Evolutionary conservation across 2,113 vertebrate species (phyloP), one percentile per base, ranked within the genome.

Genomic region (Ia io): DNA sequence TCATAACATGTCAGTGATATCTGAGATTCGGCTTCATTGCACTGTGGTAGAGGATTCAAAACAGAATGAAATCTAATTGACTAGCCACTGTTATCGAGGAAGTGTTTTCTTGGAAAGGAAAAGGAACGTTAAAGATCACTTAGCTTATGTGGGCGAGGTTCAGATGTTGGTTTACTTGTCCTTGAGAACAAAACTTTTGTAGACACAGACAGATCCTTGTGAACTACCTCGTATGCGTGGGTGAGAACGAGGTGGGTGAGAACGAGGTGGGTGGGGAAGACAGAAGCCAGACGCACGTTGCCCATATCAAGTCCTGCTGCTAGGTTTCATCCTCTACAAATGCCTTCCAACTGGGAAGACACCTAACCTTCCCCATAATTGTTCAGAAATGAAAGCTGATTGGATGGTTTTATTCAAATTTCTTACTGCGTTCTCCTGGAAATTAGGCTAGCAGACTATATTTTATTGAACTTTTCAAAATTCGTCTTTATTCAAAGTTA

Each of bases 351-450:
- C 22, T 61, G 74, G 67, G 51, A 69, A 84, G 93, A 82, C 53
- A 82, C 83, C 56, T 77, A 63, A 32, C 44, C 40, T 80, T 73
- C 4, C 59, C 20, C 53, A 5, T 59, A 35, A 76, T 23, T 49
- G 37, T 69, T 87, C 59, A 95, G 71, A 95, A 90, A 65, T 40
- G 84, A 93, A 95, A 89, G 69, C 76, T 30, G 32, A 89, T 13
- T 22, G 23, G 14, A 28, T 53, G 85, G 76, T 93, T 97, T 97
- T 82, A 61, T n/a, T 95, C 18, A 92, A 70, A 83, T 89, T 93
- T 91, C 78, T 87, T 73, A 90, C 10, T 94, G 95, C 6, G 37
- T 59, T 65, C 23, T 56, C 25, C 69, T 16, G 5, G 40, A 97
- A 88, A 88, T 88, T 87, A 95, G 76, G 80, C 74, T 67, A 79